Base-by-base conservation (phyloP, 2,888 invertebrate species). In the Melitaea athalia region DNA sequence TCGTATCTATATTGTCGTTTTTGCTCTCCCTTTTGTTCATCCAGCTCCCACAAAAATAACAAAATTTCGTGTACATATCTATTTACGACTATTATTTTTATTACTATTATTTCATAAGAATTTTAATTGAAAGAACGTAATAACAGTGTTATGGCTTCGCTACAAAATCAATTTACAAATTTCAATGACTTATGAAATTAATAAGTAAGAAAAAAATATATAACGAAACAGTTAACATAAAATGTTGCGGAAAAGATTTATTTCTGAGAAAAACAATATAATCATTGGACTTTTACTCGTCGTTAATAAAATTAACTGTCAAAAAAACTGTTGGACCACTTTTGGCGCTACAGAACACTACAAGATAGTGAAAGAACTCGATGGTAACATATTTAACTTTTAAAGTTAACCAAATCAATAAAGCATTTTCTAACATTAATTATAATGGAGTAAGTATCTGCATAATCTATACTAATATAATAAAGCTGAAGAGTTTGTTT, bases 281-380 rank as follows among this genome's bases (percentile, higher is more conserved):
- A 12, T 45, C 17, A 31, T 59, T 11, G 1, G 42, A 11, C n/a
- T 62, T 69, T 17, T 47, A 33, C 6, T 62, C 5, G 15, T 43
- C 43, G 17, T n/a, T 33, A n/a, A 38, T 3, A 38, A 38, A 38
- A 57, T 50, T 57, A 4, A 61, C 15, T 64, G 52, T 31, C 59
- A 63, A 15, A 64, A 61, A 10, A 53, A 63, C 24, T 88, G 88
- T 68, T 87, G 87, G 87, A 76, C 84, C 72, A 73, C 71, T 5
- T 67, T 86, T 15, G 74, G 82, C 33, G 74, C 79, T 0, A 59
- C 70, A 24, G 64, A 73, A 45, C 76, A 83, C 69, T 83, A 83
- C 53, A 45, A 78, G 7, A 64, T 64, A 2, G 79, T 88, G 79
- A 77, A 84, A 64, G 61, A 73, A 6, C 74, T 88, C 43, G 85